Conservation (phyloP, 1,140 invertebrate species). For the Apis dorsata region DNA sequence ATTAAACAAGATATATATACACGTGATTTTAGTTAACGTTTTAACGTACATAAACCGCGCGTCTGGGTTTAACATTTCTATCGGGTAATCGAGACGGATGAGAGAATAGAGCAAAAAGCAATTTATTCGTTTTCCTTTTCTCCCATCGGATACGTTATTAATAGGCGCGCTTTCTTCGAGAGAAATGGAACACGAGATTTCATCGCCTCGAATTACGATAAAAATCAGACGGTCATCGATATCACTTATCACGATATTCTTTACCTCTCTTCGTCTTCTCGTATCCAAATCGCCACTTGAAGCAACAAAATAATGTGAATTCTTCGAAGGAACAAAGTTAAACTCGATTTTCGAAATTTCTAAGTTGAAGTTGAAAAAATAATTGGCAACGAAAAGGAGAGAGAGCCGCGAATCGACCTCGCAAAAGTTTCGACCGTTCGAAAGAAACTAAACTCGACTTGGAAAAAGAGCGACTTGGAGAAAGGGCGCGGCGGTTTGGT, state of each 20-base stretch:
- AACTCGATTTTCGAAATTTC: neutral
- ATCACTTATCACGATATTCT: neutral
- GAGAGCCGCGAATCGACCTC: neutral
- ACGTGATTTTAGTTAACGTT: neutral
- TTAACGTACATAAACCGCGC: neutral
- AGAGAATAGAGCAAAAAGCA: neutral
- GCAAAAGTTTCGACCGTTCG: neutral
- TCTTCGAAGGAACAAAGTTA: neutral
- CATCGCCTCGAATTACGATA: constrained; percentile 7
- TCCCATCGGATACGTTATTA: neutral
- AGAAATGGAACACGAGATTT: neutral
- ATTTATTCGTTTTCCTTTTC: neutral
- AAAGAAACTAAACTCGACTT: constrained; percentile 26
- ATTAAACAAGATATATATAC: neutral
- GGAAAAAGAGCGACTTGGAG: constrained; percentile 17
- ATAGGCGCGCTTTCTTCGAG: neutral
- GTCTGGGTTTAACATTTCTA: neutral
- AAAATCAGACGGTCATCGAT: neutral
- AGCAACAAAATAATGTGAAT: neutral
- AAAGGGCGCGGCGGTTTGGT: neutral
- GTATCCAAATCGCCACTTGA: neutral
- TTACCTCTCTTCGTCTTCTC: too few relatives aligned
- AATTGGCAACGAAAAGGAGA: neutral
- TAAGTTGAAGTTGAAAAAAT: neutral
- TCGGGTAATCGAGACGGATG: neutral